Evolutionary conservation across 2,888 invertebrate genomes (phyloP).

Genomic region (Melanchra persicariae): DNA sequence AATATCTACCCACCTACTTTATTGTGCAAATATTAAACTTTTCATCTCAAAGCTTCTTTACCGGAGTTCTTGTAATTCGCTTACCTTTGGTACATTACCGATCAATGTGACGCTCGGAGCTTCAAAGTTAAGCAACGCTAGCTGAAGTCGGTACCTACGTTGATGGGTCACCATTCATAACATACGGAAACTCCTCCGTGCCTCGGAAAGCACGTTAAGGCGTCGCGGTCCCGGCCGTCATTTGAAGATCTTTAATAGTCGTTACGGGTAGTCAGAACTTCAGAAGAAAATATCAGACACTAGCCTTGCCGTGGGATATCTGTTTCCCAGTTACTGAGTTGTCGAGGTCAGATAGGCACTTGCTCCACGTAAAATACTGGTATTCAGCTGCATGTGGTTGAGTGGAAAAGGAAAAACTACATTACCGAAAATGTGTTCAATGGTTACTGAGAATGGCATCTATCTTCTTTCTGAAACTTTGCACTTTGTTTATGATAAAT

Average conservation of each 20-base stretch:
- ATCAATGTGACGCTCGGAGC: neutral
- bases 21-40: conserved; percentile 44
- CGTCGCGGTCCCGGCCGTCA: neutral
- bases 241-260: neutral
- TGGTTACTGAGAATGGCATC: neutral
- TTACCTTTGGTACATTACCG: conserved; percentile 11
- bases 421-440: conserved; percentile 20
- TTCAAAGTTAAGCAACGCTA: neutral
- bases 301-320: too few species aligned
- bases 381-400: too few species aligned
- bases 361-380: too few species aligned
- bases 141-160: neutral
- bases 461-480: conserved; percentile 26
- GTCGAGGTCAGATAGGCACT: too few species aligned
- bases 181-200: too few species aligned
- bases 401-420: neutral
- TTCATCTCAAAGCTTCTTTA: neutral
- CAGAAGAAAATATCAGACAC: neutral
- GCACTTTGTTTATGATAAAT: too few species aligned
- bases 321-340: too few species aligned
- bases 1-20: conserved; percentile 23
- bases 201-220: too few species aligned
- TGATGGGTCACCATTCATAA: neutral
- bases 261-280: neutral
- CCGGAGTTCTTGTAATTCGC: conserved; percentile 9